These are phyloP conservation scores for Globia sparganii DNA, from an alignment of 2,888 invertebrate genomes.

Conservation along the genomic window DNA sequence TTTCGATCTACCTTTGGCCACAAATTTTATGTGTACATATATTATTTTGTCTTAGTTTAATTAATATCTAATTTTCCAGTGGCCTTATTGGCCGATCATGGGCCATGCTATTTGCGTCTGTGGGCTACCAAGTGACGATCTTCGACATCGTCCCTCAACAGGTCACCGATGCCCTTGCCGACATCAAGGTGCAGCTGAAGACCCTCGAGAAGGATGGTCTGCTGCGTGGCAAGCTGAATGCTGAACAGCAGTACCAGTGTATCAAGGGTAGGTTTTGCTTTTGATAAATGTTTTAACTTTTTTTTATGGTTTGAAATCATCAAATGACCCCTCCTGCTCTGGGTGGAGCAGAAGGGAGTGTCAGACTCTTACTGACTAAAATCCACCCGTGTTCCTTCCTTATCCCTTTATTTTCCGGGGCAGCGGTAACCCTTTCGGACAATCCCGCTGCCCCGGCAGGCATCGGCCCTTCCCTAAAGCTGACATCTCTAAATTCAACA, in stretches of 20 bases:
- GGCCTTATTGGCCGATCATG: constrained; percentile 99
- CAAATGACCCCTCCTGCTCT: no score
- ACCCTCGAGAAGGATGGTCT: constrained; percentile 93
- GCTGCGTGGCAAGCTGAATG: constrained; percentile 94
- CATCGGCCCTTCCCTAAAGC: no score
- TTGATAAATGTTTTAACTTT: neutral
- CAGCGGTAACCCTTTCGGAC: no score
- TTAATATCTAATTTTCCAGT: constrained; percentile 86
- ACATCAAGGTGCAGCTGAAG: constrained; percentile 93
- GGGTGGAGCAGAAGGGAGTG: no score
- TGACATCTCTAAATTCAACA: no score
- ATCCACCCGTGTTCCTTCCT: no score
- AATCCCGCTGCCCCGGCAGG: no score
- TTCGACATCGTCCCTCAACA: constrained; percentile 96
- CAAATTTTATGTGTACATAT: no score
- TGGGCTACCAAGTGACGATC: constrained; percentile 96
- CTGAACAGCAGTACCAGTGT: constrained; percentile 93
- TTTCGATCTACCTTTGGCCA: neutral
- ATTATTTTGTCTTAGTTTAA: neutral
- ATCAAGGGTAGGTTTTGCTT: constrained; percentile 92
- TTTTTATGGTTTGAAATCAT: no score
- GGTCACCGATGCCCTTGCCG: constrained; percentile 93
- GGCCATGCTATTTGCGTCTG: constrained; percentile 98
- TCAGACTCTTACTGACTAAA: no score
- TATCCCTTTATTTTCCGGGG: no score